phyloP scores from a whole-genome alignment of 92 coral and sea anemone genomes.

The Phenganax subtilis region DNA sequence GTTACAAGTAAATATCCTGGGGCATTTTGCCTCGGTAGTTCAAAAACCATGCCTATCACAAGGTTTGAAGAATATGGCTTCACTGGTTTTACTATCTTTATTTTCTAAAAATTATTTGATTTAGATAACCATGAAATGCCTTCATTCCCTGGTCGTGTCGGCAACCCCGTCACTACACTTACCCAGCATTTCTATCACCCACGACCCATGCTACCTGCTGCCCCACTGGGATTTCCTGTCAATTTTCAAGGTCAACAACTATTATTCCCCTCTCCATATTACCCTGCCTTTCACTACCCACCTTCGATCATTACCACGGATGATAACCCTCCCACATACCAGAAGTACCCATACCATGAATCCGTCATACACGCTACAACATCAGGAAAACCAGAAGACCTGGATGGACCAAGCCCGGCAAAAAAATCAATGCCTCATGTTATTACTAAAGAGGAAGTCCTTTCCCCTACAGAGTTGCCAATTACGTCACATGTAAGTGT shows the following conservation, averaged over 20 bases:
- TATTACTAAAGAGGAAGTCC: neutral
- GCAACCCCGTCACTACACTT: constrained; percentile 25
- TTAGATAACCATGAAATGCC: constrained; percentile 21
- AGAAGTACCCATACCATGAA: constrained; percentile 13
- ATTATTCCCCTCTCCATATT: neutral
- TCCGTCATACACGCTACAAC: constrained; percentile 23
- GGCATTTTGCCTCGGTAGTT: too few relatives aligned
- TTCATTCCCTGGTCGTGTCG: neutral
- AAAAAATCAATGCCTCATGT: constrained; percentile 15
- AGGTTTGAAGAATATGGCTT: too few relatives aligned
- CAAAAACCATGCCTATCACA: too few relatives aligned
- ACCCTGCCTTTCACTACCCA: constrained; percentile 6
- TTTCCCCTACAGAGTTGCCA: constrained; percentile 11
- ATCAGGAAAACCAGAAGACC: neutral
- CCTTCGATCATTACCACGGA: neutral
- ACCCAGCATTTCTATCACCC: constrained; percentile 30
- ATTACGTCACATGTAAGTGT: neutral
- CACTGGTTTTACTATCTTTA: neutral
- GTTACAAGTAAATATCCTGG: too few relatives aligned
- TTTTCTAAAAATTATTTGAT: neutral
- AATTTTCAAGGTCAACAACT: constrained; percentile 1
- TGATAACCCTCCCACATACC: neutral
- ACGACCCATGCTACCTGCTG: neutral
- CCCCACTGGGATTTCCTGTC: constrained; percentile 14
- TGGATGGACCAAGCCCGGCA: constrained; percentile 33